phyloP scores from a whole-genome alignment of 2,888 invertebrate genomes.

The Drosophila mercatorum region DNA sequence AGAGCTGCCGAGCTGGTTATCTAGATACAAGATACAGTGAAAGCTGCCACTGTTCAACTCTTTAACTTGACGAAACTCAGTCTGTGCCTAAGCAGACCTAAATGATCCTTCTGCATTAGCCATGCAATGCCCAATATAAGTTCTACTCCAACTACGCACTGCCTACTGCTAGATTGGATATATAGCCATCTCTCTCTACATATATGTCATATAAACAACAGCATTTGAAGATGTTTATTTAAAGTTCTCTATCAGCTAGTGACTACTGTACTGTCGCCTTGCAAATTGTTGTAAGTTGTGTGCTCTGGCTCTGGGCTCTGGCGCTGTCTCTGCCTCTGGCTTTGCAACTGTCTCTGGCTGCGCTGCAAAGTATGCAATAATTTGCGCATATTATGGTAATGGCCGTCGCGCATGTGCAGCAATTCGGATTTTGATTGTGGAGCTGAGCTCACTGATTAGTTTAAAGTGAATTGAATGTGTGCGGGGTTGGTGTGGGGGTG shows the following conservation, averaged over 20 bases:
- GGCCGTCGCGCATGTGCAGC: conserved; percentile 68
- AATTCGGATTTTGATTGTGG: conserved; percentile 58
- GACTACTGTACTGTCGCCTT: conserved; percentile 31
- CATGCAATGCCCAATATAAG: not conserved
- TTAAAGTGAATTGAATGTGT: conserved; percentile 71
- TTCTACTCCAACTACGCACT: not conserved
- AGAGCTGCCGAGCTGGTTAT: conserved; percentile 42
- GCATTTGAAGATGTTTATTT: no score
- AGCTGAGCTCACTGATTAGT: conserved; percentile 46
- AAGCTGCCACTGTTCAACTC: not conserved
- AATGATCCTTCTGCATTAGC: not conserved
- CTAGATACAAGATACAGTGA: conserved; percentile 49
- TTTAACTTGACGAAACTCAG: not conserved
- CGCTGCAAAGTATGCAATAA: conserved; percentile 63
- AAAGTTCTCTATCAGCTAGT: not conserved
- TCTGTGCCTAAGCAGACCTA: not conserved
- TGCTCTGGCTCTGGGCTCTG: conserved; percentile 7
- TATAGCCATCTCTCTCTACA: not conserved
- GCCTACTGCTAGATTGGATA: conserved; percentile 16
- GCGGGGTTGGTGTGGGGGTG: conserved; percentile 1
- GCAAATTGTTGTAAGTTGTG: conserved; percentile 18
- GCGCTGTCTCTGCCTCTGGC: conserved; percentile 8
- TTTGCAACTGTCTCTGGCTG: conserved; percentile 6
- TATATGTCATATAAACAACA: no score
- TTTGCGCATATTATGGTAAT: conserved; percentile 72